Base-by-base conservation (phyloP, 1,140 invertebrate genomes). In the Camponotus pennsylvanicus region DNA sequence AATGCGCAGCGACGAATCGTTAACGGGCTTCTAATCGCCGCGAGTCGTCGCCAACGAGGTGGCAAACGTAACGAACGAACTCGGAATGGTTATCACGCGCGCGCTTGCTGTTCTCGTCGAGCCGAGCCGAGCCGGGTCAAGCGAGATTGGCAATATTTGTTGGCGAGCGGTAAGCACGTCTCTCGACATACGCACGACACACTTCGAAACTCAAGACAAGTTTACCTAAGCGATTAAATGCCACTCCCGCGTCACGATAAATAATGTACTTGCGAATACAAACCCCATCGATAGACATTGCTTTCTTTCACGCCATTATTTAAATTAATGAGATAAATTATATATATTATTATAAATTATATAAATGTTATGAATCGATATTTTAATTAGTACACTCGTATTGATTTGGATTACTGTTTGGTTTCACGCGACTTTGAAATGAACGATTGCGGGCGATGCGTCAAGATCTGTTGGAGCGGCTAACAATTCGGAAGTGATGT, bases 401-500 rank as follows among this genome's bases (percentile, higher is more conserved):
- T 9, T 40, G 57, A 1, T n/a, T 63, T 7, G 11, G 45, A 2
- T 11, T 13, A 34, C n/a, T 15, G 37, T 32, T 37, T 18, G 18
- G 27, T 32, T 27, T 5, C 3, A 8, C 63, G n/a, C 34, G 34
- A 79, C 27, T 37, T 21, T 64, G 0, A 3, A 45, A 78, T 57
- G 78, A 55, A 67, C 78, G 66, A 78, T 66, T 45, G 75, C 42
- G 49, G 7, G 37, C 49, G 27, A 78, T 66, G 64, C 34, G 37
- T 61, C 49, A 37, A 66, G 40, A 80, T 85, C 63, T 67, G 80
- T 69, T 85, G 69, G 76, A 64, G 40, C 64, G 37, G 13, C 84
- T 85, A 82, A 83, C 79, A 55, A 89, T 89, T 89, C 86, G 87
- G 79, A 73, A 82, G 77, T 63, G 59, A 71, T 78, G 89, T 90